Evolutionary conservation across 2,113 vertebrate genomes (phyloP), one percentile per base, ranked within the genome.

Genomic region (Himantopus leucocephalus): DNA sequence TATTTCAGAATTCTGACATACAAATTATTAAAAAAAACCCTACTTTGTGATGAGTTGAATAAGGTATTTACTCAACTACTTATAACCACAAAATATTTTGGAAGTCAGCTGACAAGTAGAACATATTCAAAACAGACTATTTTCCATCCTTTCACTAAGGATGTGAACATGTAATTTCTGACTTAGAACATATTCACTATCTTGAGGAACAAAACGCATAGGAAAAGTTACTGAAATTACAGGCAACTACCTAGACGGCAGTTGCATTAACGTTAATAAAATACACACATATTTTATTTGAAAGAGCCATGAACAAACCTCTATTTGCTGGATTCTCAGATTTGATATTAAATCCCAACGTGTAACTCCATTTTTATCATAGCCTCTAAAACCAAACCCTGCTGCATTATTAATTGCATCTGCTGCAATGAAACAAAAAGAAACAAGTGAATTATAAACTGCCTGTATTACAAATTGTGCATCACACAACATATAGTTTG

Each of bases 321-420:
- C 99, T 96, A 99, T 99, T 66, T 99, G 98, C 92, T 98, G 98
- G 93, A 99, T 99, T 98, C 99, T 98, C 96, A 99, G 96, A 88
- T 99, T 99, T 92, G 99, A 99, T 92, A 99, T 98, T 58, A 99
- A 94, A 97, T 99, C 99, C 99, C 99, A 99, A 84, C 91, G 97
- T 14, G 99, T 98, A 32, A 90, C 97, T 96, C 99, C 99, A 20
- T 99, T 98, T 97, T 98, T 98, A 93, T 99, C 99, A 34, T 99
- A 99, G 21, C 99, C 99, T 95, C 99, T 99, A 96, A 99, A 99
- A 50, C 99, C 99, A 85, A 99, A 99, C 67, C 99, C 99, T 6
- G 99, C 99, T 8, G 99, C 99, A n/a, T 99, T 99, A 97, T 99
- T 99, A 95, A 99, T 99, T 56, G 99, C 99, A 86, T 99, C 99